These are phyloP conservation scores for Hydroisotoma schaefferi DNA, from an alignment of 2,888 invertebrate genomes.

Conservation along the genomic window DNA sequence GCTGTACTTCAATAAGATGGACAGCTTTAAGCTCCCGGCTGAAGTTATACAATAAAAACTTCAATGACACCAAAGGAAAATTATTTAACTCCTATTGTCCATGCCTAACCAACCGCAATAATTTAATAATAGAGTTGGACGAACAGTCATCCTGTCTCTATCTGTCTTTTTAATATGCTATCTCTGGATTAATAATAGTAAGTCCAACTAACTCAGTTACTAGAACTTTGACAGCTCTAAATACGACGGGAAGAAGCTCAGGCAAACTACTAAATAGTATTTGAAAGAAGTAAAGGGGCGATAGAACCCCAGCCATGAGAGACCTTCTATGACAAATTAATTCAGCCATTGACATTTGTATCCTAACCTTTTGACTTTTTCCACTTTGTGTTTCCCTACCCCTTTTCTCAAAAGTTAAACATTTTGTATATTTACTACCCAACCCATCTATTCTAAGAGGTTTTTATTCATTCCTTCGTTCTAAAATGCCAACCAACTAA, in stretches of 20 bases:
- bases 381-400: conserved; percentile 6
- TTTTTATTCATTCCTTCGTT: background rate
- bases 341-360: conserved; percentile 46
- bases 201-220: too few species aligned
- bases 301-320: conserved; percentile 32
- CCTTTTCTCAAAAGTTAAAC: conserved; percentile 3
- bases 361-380: conserved; percentile 13
- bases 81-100: conserved; percentile 4
- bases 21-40: conserved; percentile 4
- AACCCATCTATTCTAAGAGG: background rate
- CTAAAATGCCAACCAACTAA: too few species aligned
- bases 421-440: background rate
- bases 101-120: conserved; percentile 15
- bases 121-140: conserved; percentile 11
- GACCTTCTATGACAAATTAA: conserved; percentile 44
- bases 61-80: conserved; percentile 8
- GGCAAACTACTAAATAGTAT: too few species aligned
- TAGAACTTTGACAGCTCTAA: too few species aligned
- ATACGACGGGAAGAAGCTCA: too few species aligned
- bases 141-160: background rate
- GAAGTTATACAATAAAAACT: conserved; percentile 7
- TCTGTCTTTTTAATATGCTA: too few species aligned
- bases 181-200: too few species aligned
- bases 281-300: too few species aligned
- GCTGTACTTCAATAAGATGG: too few species aligned